A percentile compares a stretch with the other conserved stretches of the same genome.
These are phyloP conservation scores for Calyptommatus sinebrachiatus DNA, from an alignment of 2,113 vertebrate genomes.

Conservation along the genomic window DNA sequence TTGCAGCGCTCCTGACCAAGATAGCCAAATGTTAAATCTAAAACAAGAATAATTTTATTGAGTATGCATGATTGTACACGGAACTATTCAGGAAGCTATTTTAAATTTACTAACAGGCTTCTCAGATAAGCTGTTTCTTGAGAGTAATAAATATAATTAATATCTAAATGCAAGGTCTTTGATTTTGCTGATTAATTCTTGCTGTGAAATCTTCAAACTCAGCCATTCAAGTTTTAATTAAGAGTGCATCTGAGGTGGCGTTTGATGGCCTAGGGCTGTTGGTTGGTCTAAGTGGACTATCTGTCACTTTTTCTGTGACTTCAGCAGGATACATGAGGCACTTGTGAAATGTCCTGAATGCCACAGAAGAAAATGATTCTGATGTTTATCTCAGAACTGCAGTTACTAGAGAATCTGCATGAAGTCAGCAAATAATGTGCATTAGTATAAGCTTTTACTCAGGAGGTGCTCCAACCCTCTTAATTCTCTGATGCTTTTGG, in stretches of 20 bases:
- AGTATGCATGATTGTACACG: no score
- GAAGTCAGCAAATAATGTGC: not conserved
- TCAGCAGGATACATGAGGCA: not conserved
- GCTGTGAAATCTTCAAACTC: no score
- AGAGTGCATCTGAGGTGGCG: not conserved
- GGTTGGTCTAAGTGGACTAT: not conserved
- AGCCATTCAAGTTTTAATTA: no score
- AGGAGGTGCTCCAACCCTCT: not conserved
- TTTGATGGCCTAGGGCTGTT: not conserved
- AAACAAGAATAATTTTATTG: no score
- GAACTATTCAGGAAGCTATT: no score
- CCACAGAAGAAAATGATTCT: not conserved
- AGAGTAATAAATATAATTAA: no score
- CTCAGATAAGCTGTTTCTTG: no score
- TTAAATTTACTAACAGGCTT: no score
- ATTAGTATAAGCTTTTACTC: not conserved
- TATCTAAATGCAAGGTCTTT: no score
- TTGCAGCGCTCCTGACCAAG: no score
- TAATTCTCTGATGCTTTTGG: not conserved
- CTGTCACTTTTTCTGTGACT: not conserved
- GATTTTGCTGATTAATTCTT: no score
- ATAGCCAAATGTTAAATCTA: no score
- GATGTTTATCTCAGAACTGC: not conserved
- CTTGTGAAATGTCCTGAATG: constrained; percentile 3
- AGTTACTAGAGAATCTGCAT: not conserved